Evolutionary conservation across 2,797 vertebrate species (phyloP).

Genomic region (Microtus agrestis): DNA sequence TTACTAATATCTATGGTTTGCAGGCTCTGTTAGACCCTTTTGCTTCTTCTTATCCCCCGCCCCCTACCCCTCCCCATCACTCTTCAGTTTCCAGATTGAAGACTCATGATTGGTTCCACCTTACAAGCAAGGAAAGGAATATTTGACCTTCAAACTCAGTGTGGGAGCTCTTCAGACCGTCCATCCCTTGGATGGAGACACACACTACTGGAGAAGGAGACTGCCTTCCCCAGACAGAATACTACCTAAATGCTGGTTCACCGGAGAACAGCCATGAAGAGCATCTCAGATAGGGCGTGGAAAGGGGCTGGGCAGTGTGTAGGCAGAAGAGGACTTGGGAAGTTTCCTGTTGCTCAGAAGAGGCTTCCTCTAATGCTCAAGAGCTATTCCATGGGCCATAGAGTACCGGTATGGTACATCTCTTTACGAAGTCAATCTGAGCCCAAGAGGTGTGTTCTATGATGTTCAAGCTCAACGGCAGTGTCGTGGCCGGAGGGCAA

Average conservation of each 20-base stretch:
- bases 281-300: constrained; percentile 47
- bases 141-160: constrained; percentile 75
- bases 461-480: not conserved
- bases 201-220: not conserved
- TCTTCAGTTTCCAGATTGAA: constrained; percentile 85
- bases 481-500: constrained; percentile 34
- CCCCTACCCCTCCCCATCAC: constrained; percentile 79
- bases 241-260: constrained; percentile 52
- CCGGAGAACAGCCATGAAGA: constrained; percentile 58
- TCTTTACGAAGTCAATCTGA: constrained; percentile 35
- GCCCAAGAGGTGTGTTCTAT: not conserved
- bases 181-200: constrained; percentile 75
- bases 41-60: constrained; percentile 60
- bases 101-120: constrained; percentile 83
- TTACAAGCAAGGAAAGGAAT: constrained; percentile 85
- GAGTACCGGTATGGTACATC: not conserved
- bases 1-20: constrained; percentile 88
- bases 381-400: not conserved
- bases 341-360: constrained; percentile 54
- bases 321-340: constrained; percentile 64
- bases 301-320: constrained; percentile 40
- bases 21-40: constrained; percentile 85
- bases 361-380: constrained; percentile 43
- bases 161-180: constrained; percentile 62
- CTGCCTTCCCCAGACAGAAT: constrained; percentile 59